Evolutionary conservation across 2,888 invertebrate species (phyloP).

Genomic region (Xiphydria camelus): DNA sequence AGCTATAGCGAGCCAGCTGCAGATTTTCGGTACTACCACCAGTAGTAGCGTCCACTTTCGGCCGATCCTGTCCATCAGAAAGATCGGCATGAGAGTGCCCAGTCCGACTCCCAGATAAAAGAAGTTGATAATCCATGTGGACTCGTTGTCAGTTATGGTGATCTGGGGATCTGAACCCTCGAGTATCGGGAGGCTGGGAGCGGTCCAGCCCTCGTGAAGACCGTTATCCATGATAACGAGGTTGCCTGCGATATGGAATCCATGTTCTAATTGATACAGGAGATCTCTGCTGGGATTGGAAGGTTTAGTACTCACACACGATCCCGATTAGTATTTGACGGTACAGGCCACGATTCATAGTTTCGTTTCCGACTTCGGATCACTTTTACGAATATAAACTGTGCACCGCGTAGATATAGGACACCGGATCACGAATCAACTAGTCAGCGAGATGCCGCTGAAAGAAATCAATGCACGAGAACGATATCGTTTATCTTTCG

Average conservation of each 20-base stretch:
- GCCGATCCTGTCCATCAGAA: constrained; percentile 51
- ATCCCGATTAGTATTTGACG: constrained; percentile 49
- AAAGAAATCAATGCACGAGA: too few relatives aligned
- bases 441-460: too few relatives aligned
- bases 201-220: constrained; percentile 54
- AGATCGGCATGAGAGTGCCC: constrained; percentile 45
- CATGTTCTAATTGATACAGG: too few relatives aligned
- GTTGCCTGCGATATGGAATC: constrained; percentile 48
- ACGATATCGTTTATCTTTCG: too few relatives aligned
- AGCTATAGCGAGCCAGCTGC: constrained; percentile 48
- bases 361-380: too few relatives aligned
- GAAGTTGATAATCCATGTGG: constrained; percentile 45
- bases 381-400: too few relatives aligned
- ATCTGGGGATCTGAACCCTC: constrained; percentile 37
- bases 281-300: too few relatives aligned
- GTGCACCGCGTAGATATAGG: too few relatives aligned
- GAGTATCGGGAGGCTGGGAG: constrained; percentile 50
- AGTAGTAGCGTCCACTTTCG: constrained; percentile 49
- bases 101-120: constrained; percentile 49
- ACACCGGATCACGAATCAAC: too few relatives aligned
- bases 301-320: constrained; percentile 46
- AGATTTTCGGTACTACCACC: constrained; percentile 49
- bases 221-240: constrained; percentile 52
- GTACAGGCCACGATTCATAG: constrained; percentile 44
- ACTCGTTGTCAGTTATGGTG: constrained; percentile 29